Percentiles rank a stretch among this genome's conserved stretches.
phyloP scores from a whole-genome alignment of 2,113 vertebrate species.

The Macquaria ambigua region DNA sequence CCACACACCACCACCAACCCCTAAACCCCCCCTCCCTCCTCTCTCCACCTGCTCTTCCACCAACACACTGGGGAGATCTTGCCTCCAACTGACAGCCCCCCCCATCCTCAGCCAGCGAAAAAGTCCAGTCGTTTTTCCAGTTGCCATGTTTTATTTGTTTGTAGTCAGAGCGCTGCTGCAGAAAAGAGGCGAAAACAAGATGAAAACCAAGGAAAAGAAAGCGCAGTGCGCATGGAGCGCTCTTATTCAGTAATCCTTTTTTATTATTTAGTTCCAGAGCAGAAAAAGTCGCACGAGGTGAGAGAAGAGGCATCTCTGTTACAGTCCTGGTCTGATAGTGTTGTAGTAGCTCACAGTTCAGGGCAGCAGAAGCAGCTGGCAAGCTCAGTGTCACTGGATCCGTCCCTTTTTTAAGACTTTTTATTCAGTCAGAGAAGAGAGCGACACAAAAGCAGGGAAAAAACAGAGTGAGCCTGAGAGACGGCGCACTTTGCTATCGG shows the following conservation, averaged over 20 bases:
- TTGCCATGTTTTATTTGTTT: constrained; percentile 70
- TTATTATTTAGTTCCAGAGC: constrained; percentile 45
- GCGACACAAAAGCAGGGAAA: constrained; percentile 41
- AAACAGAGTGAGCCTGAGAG: constrained; percentile 43
- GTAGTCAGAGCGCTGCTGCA: constrained; percentile 38
- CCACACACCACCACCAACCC: constrained; percentile 77
- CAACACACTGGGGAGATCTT: constrained; percentile 63
- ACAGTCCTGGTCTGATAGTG: constrained; percentile 54
- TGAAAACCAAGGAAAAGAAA: constrained; percentile 25
- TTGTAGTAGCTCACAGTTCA: constrained; percentile 56
- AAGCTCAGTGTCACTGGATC: constrained; percentile 55
- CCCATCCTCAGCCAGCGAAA: constrained; percentile 60
- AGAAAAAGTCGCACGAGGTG: constrained; percentile 66
- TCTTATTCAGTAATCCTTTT: constrained; percentile 36
- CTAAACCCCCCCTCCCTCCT: constrained; percentile 22
- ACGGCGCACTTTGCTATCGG: constrained; percentile 75
- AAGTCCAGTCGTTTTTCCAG: constrained; percentile 73
- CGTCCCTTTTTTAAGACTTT: constrained; percentile 64
- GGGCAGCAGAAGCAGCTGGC: constrained; percentile 53
- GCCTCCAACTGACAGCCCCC: constrained; percentile 60
- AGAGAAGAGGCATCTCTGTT: constrained; percentile 63
- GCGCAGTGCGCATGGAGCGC: neutral
- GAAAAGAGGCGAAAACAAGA: constrained; percentile 39
- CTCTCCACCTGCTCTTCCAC: neutral
- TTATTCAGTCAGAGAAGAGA: constrained; percentile 60